These are phyloP conservation scores for Trematocara macrostoma DNA, from an alignment of 2,113 vertebrate genomes.

Conservation along the genomic window DNA sequence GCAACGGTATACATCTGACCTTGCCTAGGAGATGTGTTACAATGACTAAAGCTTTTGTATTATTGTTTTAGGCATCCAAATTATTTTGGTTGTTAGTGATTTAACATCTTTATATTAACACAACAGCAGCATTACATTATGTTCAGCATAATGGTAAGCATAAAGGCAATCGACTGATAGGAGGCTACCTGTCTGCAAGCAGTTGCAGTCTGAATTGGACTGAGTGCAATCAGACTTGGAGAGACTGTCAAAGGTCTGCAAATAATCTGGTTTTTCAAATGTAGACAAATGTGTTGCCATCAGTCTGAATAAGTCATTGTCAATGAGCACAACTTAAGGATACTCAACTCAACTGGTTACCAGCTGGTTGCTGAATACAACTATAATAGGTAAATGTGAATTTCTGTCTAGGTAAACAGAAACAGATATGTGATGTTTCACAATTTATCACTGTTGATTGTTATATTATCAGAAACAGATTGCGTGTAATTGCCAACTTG, in stretches of 20 bases:
- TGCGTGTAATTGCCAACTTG: background rate
- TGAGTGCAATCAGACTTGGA: background rate
- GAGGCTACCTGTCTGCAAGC: background rate
- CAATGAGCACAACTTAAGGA: background rate
- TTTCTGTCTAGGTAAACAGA: background rate
- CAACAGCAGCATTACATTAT: background rate
- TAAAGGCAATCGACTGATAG: background rate
- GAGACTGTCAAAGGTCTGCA: background rate
- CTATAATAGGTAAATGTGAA: background rate
- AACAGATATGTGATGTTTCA: background rate
- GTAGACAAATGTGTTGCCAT: background rate
- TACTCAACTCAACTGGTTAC: background rate
- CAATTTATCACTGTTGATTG: background rate
- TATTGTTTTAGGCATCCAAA: background rate
- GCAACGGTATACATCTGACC: background rate
- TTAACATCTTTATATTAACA: background rate
- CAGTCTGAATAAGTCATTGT: background rate
- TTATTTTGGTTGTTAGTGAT: background rate
- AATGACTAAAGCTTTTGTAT: background rate
- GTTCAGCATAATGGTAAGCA: background rate
- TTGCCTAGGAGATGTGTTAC: background rate
- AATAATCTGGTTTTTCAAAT: background rate
- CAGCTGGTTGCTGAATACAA: background rate
- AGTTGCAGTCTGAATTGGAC: background rate
- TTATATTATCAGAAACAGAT: background rate